These are phyloP conservation scores for Epirrhoe tristata DNA, from an alignment of 2,888 invertebrate species.

Conservation along the genomic window DNA sequence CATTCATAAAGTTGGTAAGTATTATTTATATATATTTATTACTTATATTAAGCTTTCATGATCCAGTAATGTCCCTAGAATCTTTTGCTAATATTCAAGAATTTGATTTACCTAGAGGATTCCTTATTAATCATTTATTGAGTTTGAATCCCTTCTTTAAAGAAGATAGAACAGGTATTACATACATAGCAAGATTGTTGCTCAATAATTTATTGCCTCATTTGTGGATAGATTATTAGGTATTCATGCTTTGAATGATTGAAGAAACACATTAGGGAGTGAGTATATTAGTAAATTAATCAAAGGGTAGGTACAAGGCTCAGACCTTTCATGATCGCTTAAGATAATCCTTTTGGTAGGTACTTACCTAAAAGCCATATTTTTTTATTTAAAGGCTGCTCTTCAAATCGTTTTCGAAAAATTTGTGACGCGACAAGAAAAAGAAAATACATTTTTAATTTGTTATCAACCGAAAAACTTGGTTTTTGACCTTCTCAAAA, in stretches of 20 bases:
- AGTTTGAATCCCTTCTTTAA: neutral
- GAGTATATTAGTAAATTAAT: conserved; percentile 34
- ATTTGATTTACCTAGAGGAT: neutral
- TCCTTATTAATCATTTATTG: neutral
- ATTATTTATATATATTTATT: no score
- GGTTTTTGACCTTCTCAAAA: no score
- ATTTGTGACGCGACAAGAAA: no score
- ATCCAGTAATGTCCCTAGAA: no score
- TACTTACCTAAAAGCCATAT: no score
- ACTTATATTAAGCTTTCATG: no score
- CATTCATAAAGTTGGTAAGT: no score
- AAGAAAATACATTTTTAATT: no score
- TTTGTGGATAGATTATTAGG: conserved; percentile 47
- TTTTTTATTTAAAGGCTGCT: no score
- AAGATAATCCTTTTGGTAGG: no score
- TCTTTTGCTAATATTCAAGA: neutral
- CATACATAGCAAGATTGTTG: conserved; percentile 19
- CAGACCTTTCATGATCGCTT: neutral
- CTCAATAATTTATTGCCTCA: conserved; percentile 44
- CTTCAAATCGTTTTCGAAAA: no score
- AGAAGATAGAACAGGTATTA: neutral
- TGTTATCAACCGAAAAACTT: no score
- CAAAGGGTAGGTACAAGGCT: conserved; percentile 10
- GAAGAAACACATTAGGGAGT: conserved; percentile 43
- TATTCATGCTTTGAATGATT: conserved; percentile 55